Conservation (phyloP, 2,888 invertebrate genomes). For the Arrhopalites spinosus region DNA sequence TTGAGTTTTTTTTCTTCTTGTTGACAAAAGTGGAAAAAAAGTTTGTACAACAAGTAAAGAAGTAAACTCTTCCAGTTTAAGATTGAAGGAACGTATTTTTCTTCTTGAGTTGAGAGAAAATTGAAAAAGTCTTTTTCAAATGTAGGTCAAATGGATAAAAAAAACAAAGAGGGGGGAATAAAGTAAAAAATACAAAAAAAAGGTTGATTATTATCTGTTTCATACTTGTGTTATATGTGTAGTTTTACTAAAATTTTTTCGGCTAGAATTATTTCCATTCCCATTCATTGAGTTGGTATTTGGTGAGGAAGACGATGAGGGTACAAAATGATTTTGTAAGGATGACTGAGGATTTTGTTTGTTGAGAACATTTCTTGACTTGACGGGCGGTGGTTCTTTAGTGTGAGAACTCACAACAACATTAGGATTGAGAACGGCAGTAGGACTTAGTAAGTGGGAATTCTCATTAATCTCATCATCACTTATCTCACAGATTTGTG, state of each 20-base stretch:
- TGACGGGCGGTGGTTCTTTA: background rate
- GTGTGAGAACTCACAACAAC: slow-evolving; percentile 11
- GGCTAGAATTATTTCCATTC: slow-evolving; percentile 20
- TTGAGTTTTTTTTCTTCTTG: slow-evolving; percentile 12
- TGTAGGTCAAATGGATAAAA: no score
- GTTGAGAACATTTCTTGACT: slow-evolving; percentile 1
- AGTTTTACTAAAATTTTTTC: slow-evolving; percentile 49
- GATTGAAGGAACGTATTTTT: background rate
- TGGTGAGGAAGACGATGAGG: slow-evolving; percentile 1
- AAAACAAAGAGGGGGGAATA: no score
- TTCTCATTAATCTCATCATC: slow-evolving; percentile 54
- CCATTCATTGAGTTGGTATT: background rate
- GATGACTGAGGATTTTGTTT: slow-evolving; percentile 3
- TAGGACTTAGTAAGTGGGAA: slow-evolving; percentile 45
- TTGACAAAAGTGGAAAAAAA: background rate
- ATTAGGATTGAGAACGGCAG: slow-evolving; percentile 17
- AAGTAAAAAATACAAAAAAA: background rate
- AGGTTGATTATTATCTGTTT: background rate
- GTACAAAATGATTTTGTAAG: slow-evolving; percentile 5
- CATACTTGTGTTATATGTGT: slow-evolving; percentile 56
- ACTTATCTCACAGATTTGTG: slow-evolving; percentile 33
- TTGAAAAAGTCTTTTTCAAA: background rate
- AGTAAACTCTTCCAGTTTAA: background rate
- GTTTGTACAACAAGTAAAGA: background rate
- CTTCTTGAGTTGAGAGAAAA: background rate